Evolutionary conservation across 2,797 vertebrate species (phyloP).

Genomic region (Poecilia velifera): DNA sequence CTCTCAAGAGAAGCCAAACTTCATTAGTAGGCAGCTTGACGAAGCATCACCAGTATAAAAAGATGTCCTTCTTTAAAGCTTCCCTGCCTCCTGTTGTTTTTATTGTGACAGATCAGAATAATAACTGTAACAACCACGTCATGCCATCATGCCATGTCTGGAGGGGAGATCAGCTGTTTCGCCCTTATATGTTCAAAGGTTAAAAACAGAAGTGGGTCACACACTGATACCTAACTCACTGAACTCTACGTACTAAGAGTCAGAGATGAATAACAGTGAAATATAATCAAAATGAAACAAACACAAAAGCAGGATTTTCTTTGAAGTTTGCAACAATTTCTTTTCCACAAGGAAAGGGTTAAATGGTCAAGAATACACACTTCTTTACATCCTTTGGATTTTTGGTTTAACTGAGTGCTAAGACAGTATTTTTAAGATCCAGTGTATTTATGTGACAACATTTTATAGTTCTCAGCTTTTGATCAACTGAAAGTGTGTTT

Average conservation of each 20-base stretch:
- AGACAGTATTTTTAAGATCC: neutral
- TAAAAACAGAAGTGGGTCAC: conserved; percentile 71
- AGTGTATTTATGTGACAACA: conserved; percentile 13
- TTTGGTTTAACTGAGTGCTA: neutral
- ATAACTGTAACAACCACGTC: conserved; percentile 50
- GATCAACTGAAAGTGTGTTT: neutral
- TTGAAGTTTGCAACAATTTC: neutral
- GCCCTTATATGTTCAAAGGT: conserved; percentile 57
- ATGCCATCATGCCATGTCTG: conserved; percentile 29
- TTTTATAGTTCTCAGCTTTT: conserved; percentile 12
- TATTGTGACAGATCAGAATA: conserved; percentile 55
- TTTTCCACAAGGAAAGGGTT: neutral
- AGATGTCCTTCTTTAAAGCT: conserved; percentile 48
- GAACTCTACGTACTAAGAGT: conserved; percentile 15
- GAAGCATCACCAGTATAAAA: conserved; percentile 45
- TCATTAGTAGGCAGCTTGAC: conserved; percentile 65
- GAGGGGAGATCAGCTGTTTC: conserved; percentile 69
- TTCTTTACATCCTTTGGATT: neutral
- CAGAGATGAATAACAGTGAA: conserved; percentile 55
- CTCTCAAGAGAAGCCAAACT: conserved; percentile 59
- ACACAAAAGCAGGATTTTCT: conserved; percentile 34
- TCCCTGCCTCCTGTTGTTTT: conserved; percentile 24
- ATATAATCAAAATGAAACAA: conserved; percentile 8
- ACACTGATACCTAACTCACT: conserved; percentile 41
- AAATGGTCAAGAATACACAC: neutral